Conservation (phyloP, 2,888 invertebrate species). For the Cataglyphis albicans region DNA sequence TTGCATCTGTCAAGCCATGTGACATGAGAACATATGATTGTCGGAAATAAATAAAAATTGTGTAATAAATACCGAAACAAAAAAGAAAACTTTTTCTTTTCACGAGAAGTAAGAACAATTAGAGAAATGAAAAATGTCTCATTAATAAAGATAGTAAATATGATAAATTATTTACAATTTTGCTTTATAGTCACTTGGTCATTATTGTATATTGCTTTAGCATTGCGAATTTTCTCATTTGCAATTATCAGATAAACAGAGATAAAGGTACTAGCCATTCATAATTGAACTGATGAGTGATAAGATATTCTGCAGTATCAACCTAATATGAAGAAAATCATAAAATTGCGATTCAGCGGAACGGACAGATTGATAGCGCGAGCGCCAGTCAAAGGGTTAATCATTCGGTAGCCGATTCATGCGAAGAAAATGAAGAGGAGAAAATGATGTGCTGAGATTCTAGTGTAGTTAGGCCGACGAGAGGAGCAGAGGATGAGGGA, state of each 20-base stretch:
- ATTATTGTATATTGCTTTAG: neutral
- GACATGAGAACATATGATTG: neutral
- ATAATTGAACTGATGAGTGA: constrained; percentile 33
- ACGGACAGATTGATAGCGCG: constrained; percentile 55
- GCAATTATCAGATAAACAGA: constrained; percentile 13
- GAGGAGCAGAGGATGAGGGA: constrained; percentile 37
- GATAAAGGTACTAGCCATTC: constrained; percentile 9
- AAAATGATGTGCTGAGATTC: constrained; percentile 67
- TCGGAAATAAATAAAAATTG: neutral
- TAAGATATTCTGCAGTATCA: constrained; percentile 33
- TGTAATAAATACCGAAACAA: neutral
- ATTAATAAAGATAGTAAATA: neutral
- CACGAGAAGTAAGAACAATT: neutral
- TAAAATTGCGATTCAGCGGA: constrained; percentile 48
- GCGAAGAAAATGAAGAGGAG: constrained; percentile 57
- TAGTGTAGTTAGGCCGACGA: constrained; percentile 44
- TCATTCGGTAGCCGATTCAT: constrained; percentile 51
- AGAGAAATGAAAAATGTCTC: neutral
- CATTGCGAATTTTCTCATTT: neutral
- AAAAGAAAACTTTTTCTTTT: neutral
- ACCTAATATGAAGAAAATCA: constrained; percentile 14
- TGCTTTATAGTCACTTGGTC: no score
- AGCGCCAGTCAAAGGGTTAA: constrained; percentile 56
- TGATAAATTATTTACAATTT: neutral
- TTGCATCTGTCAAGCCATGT: neutral